A percentile compares a stretch with the other conserved stretches of the same genome.
phyloP scores from a whole-genome alignment of 2,113 vertebrate species.

The Miniopterus natalensis region DNA sequence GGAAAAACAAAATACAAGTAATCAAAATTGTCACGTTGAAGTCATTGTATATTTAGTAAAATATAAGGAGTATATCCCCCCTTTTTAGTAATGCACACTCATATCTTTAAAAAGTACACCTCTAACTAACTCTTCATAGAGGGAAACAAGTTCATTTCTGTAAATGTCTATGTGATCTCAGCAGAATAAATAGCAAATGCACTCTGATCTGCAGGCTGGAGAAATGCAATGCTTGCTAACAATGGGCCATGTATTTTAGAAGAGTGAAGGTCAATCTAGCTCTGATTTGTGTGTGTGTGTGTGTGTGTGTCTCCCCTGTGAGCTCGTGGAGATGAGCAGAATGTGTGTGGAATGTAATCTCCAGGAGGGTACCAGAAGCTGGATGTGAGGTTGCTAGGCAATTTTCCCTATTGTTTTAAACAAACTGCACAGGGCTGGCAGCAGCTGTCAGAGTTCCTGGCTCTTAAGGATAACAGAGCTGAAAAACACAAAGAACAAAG shows the following conservation, averaged over 20 bases:
- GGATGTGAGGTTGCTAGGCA: constrained; percentile 89
- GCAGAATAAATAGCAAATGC: background rate
- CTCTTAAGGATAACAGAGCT: constrained; percentile 84
- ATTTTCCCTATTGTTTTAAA: constrained; percentile 88
- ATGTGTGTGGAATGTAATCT: constrained; percentile 85
- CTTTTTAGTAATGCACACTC: background rate
- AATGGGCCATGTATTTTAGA: background rate
- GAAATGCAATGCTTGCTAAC: background rate
- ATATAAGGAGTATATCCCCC: background rate
- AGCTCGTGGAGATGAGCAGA: constrained; percentile 82
- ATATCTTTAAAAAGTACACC: background rate
- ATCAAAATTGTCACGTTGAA: background rate
- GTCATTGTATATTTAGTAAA: background rate
- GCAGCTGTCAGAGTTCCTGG: constrained; percentile 87
- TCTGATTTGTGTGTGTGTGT: background rate
- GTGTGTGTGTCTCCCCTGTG: constrained; percentile 54
- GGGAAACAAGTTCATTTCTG: background rate
- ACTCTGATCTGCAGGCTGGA: background rate
- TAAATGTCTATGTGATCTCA: background rate
- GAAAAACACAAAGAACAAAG: constrained; percentile 86
- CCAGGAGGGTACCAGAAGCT: constrained; percentile 84
- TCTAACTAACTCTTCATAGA: background rate
- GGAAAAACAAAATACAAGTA: background rate
- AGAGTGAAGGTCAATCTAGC: background rate
- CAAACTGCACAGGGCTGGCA: constrained; percentile 86